Evolutionary conservation across 2,113 vertebrate species (phyloP).

Genomic region (Sminthopsis crassicaudata): DNA sequence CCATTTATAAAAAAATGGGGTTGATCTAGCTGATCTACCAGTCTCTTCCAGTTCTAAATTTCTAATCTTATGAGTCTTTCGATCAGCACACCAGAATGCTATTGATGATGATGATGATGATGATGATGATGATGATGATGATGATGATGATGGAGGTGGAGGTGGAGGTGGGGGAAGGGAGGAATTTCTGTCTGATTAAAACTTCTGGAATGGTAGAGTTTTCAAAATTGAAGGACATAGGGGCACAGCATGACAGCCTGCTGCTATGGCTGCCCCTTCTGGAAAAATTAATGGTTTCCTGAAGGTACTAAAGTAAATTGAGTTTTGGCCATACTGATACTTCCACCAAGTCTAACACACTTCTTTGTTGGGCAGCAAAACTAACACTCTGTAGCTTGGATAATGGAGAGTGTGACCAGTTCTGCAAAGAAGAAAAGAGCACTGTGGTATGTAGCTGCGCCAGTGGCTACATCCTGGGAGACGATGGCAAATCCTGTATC

Average conservation of each 20-base stretch:
- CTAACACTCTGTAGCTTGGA: constrained; percentile 88
- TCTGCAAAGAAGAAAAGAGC: constrained; percentile 83
- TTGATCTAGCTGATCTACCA: neutral
- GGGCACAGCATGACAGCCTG: neutral
- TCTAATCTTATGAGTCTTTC: neutral
- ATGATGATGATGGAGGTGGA: no score
- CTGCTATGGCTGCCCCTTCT: neutral
- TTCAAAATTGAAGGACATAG: neutral
- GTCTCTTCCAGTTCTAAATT: neutral
- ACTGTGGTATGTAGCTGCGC: constrained; percentile 88
- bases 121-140: no score
- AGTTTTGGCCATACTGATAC: neutral
- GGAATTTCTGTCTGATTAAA: neutral
- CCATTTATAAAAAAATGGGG: neutral
- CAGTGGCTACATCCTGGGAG: constrained; percentile 87
- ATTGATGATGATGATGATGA: neutral
- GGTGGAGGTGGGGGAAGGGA: neutral
- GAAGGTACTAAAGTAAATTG: neutral
- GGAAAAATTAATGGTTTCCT: neutral
- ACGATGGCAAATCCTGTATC: constrained; percentile 86
- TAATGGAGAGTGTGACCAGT: constrained; percentile 94
- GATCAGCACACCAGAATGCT: neutral
- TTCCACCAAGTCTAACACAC: neutral
- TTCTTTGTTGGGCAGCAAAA: constrained; percentile 80
- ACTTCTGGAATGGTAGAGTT: neutral